These are phyloP conservation scores for Megastigmus dorsalis DNA, from an alignment of 2,888 invertebrate genomes.

Conservation along the genomic window DNA sequence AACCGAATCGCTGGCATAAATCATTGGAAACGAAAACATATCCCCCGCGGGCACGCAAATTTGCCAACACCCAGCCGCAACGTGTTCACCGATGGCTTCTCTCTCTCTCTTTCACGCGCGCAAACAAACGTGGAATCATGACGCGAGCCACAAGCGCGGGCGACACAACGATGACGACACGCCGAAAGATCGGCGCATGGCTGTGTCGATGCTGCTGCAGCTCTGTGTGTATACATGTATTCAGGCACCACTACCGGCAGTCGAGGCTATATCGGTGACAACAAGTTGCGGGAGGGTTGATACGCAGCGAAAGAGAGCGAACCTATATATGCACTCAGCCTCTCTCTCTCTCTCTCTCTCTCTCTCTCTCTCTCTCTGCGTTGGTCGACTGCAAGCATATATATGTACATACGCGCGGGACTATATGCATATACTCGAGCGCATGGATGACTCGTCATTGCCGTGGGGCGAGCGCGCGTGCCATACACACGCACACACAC, in stretches of 20 bases:
- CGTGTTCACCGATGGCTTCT: too few relatives aligned
- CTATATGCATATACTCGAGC: too few relatives aligned
- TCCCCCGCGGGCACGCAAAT: conserved; percentile 73
- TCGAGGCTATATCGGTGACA: too few relatives aligned
- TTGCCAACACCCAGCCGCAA: conserved; percentile 73
- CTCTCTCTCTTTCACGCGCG: too few relatives aligned
- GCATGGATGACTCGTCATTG: conserved; percentile 74
- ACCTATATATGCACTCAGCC: too few relatives aligned
- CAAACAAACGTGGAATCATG: conserved; percentile 74
- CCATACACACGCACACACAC: conserved; percentile 60
- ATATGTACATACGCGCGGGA: too few relatives aligned
- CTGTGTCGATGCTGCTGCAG: too few relatives aligned
- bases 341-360: too few relatives aligned
- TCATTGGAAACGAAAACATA: conserved; percentile 75
- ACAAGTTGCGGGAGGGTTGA: not conserved
- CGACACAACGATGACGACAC: conserved; percentile 56
- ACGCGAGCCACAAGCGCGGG: conserved; percentile 68
- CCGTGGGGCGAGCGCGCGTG: conserved; percentile 74
- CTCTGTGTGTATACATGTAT: too few relatives aligned
- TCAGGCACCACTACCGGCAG: too few relatives aligned
- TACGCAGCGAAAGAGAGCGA: conserved; percentile 19
- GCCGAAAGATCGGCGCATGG: conserved; percentile 58
- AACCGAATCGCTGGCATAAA: conserved; percentile 72
- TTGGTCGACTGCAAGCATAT: too few relatives aligned
- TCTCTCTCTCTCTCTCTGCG: too few relatives aligned